Percentiles rank a stretch among this genome's conserved stretches.
Conservation (phyloP, 2,797 vertebrate species). For the Eulemur albifrons region DNA sequence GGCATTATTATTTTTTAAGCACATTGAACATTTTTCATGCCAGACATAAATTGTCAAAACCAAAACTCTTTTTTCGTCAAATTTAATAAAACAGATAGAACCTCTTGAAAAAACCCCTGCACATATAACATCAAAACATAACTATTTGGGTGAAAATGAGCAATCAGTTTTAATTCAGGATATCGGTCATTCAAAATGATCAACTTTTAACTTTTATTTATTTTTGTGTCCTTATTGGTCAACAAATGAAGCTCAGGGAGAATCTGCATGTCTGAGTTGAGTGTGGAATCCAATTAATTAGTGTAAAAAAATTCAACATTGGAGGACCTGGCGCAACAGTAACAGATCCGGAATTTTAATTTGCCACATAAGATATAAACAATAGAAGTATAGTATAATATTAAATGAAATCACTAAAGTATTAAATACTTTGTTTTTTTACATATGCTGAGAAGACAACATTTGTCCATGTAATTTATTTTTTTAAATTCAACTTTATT, state of each 20-base stretch:
- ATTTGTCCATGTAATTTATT: background rate
- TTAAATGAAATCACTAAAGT: background rate
- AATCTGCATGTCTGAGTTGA: background rate
- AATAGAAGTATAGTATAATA: background rate
- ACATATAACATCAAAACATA: background rate
- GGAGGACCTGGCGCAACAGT: background rate
- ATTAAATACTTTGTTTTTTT: background rate
- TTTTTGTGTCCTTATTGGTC: background rate
- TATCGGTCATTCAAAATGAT: background rate
- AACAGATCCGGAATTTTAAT: background rate
- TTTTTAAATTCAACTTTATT: background rate
- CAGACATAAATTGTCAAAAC: background rate
- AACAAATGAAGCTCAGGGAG: background rate
- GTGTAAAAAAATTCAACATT: background rate
- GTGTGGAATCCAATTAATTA: background rate
- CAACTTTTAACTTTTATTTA: background rate
- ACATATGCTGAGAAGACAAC: background rate
- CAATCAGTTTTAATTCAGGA: background rate
- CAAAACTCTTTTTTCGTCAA: background rate
- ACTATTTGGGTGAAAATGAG: background rate
- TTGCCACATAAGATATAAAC: background rate
- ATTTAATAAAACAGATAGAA: background rate
- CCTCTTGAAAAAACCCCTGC: background rate
- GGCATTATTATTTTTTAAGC: background rate
- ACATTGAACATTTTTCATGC: background rate